A percentile compares a stretch with the other conserved stretches of the same genome.
Conservation (phyloP, 30 jellyfish, hydroid and myxozoan species). For the Catostylus mosaicus region DNA sequence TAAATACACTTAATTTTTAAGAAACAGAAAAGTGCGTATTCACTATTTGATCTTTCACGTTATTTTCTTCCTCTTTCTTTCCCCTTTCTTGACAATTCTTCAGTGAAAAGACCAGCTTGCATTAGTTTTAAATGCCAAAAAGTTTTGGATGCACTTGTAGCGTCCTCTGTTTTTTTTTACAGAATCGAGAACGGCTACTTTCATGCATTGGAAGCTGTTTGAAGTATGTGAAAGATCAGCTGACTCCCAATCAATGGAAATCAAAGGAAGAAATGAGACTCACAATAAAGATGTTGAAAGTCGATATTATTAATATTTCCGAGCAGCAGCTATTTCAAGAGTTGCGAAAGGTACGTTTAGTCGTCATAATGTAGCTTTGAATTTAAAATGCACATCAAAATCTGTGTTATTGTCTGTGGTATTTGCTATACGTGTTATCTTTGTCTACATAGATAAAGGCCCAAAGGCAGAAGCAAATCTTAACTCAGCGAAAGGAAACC, state of each 20-base stretch:
- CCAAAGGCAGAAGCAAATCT: slow-evolving; percentile 31
- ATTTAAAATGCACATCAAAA: background rate
- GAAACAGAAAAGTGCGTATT: too few relatives aligned
- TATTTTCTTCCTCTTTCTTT: too few relatives aligned
- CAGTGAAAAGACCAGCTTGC: too few relatives aligned
- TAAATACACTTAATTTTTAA: too few relatives aligned
- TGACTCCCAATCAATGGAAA: slow-evolving; percentile 26
- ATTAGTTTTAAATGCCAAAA: too few relatives aligned
- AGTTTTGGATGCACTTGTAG: background rate
- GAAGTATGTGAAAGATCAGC: slow-evolving; percentile 32
- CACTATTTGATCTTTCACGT: too few relatives aligned
- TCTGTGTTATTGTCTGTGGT: background rate
- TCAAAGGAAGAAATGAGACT: slow-evolving; percentile 36
- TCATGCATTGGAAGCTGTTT: slow-evolving; percentile 72
- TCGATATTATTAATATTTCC: slow-evolving; percentile 48
- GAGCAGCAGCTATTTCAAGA: slow-evolving; percentile 90
- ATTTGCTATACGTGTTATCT: background rate
- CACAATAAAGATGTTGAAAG: slow-evolving; percentile 47
- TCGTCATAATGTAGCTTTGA: background rate
- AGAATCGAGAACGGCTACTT: slow-evolving; percentile 85
- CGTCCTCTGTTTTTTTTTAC: background rate
- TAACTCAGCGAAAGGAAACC: slow-evolving; percentile 46
- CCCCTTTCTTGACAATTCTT: too few relatives aligned
- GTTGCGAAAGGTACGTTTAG: slow-evolving; percentile 70
- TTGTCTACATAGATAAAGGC: slow-evolving; percentile 43